Evolutionary conservation across 2,888 invertebrate species (phyloP), one percentile per base, ranked within the genome.

Genomic region (Drosophila glabriapex): DNA sequence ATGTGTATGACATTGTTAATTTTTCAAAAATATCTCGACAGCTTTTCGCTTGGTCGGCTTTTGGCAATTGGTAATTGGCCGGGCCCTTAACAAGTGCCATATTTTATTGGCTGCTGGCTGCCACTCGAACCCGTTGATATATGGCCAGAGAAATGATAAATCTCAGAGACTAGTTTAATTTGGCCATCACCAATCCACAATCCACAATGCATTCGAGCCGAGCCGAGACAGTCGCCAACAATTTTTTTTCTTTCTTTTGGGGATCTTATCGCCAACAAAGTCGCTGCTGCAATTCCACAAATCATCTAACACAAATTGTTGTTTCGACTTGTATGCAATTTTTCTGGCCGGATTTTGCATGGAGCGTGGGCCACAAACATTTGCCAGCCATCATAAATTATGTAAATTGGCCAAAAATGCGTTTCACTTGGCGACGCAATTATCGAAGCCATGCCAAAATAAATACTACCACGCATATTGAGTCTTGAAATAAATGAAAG

Each of bases 61-160:
- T 75, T 74, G 78, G 63, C 65, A 58, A 76, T 80, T 83, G 83
- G 88, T 82, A 91, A 87, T 85, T 33, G 77, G 73, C 82, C 68
- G 33, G 68, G 82, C 72, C 82, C 82, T 68, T 68, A 88, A 70
- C 90, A 90, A 88, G 74, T 82, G 75, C 91, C 89, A 90, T 90
- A 90, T 90, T 83, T 85, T 85, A 85, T 90, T 89, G 90, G 86
- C n/a, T n/a, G n/a, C n/a, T n/a, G n/a, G 74, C 83, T 90, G 83
- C 74, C 89, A 83, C 89, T 90, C 68, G 78, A 68, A 61, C 61
- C 28, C 7, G 7, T 56, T 85, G 90, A 85, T 85, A 85, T 85
- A 85, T 89, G 86, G 64, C 63, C 68, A 28, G 43, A 56, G 65
- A 58, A 67, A 90, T 85, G 90, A 90, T 90, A 85, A 85, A 85